Evolutionary conservation across 2,888 invertebrate species (phyloP), one percentile per base, ranked within the genome.

Genomic region (Endomychus coccineus): DNA sequence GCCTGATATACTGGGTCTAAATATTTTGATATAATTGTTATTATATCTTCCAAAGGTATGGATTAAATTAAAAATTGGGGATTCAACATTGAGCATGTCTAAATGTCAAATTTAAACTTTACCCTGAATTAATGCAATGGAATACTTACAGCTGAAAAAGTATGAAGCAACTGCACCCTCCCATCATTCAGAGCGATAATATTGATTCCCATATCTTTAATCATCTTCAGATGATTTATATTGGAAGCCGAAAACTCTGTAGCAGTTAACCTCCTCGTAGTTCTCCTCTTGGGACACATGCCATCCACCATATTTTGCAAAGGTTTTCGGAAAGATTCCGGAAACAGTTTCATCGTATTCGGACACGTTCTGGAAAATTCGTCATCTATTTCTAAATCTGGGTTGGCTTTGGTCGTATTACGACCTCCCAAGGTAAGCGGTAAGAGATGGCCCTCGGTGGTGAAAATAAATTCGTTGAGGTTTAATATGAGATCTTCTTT

Each of bases 161-260:
- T 83, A 63, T 97, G 96, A 34, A 92, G 75, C 38, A 97, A 74
- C 64, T 96, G 94, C 42, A 97, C 83, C 44, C 90, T 71, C 29
- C 96, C 96, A 62, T 96, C 94, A 10, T 81, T 76, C 59, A 91
- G 71, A 0, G 87, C 86, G 43, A 90, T 74, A 52, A 96, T 83
- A 37, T 86, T 83, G 56, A 98, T 95, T 43, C 97, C 97, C 94
- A 97, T 95, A 60, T 89, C 83, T 40, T 83, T 78, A 46, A 97
- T 75, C 45, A 88, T 77, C 61, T 79, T 80, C 49, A 94, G 67
- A 70, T 97, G 96, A 35, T 90, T 83, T 36, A 84, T 75, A 70
- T 95, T 94, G 53, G 79, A 58, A 43, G 71, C 71, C 55, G 78
- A 80, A 58, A 84, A 83, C 46, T 83, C 79, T n/a, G 76, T 62